Conservation (phyloP, 2,113 vertebrate genomes). For the Dasyornis broadbenti region DNA sequence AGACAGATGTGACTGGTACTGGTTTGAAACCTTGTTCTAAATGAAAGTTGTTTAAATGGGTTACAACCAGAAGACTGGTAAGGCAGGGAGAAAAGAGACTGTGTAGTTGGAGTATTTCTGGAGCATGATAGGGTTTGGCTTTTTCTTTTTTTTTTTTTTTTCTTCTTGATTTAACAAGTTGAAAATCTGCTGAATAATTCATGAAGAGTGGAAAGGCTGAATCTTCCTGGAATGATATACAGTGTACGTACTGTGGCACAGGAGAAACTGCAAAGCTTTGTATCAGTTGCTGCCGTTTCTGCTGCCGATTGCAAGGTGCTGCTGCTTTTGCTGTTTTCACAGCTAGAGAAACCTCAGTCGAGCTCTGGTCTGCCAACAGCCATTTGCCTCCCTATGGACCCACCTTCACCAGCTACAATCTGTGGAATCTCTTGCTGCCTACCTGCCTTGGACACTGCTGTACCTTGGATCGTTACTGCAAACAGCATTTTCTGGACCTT, state of each 20-base stretch:
- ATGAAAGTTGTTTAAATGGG: slow-evolving; percentile 13
- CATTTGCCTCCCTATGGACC: neutral
- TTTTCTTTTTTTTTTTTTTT: neutral
- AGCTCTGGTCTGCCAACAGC: neutral
- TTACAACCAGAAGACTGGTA: neutral
- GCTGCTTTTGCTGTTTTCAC: slow-evolving; percentile 24
- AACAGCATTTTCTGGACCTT: neutral
- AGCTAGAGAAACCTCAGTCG: neutral
- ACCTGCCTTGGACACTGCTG: neutral
- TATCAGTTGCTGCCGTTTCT: slow-evolving; percentile 52
- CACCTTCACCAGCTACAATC: neutral
- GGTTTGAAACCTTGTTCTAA: neutral
- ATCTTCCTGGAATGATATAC: slow-evolving; percentile 70
- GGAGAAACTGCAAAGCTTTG: slow-evolving; percentile 66
- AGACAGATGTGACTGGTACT: neutral
- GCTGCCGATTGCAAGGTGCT: slow-evolving; percentile 53
- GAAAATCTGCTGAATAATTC: slow-evolving; percentile 79
- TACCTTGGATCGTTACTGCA: neutral
- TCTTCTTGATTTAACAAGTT: slow-evolving; percentile 64
- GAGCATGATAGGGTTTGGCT: slow-evolving; percentile 32
- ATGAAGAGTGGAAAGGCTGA: slow-evolving; percentile 70
- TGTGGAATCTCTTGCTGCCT: neutral
- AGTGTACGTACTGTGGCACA: slow-evolving; percentile 54
- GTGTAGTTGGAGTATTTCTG: slow-evolving; percentile 63
- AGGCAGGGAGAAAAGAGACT: slow-evolving; percentile 16